Base-by-base conservation (phyloP, 1,140 invertebrate species). In the Micrasema longulum region DNA sequence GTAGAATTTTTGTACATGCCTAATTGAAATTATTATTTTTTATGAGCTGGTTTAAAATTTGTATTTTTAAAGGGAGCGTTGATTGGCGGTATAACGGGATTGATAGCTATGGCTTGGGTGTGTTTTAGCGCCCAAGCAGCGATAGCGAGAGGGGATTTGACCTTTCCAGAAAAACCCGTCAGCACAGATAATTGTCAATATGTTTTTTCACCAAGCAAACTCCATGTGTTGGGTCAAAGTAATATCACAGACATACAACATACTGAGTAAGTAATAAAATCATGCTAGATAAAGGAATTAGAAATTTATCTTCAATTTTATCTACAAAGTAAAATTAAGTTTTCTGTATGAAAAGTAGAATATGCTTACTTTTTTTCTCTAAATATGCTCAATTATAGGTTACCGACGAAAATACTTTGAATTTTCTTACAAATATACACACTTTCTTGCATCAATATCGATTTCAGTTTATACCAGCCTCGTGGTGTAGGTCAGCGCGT, bases 31-130 rank as follows among this genome's bases (percentile, higher is more conserved):
- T 31, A 31, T 2, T n/a, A 31, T 31, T 31, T 31, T 31, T 2
- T 31, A 52, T 23, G 48, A 9, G 5, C 11, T 23, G 23, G 23
- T 52, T 52, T 26, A 23, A 2, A 26, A 52, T 23, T 23, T 0
- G 4, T 57, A 6, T 14, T 67, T 87, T 31, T 31, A 84, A 76
- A 95, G 93, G 95, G 95, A 35, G 95, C 94, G 0, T 81, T 93
- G 4, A 83, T 87, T 35, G 95, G 95, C n/a, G 89, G 93, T 11
- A 71, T 93, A 1, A 82, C 85, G 9, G 90, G 93, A 16, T 81
- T 97, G 6, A 77, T 86, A 14, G 88, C 94, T 36, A 91, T 95
- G 82, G 89, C 91, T 69, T 97, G 94, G 94, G 86, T 97, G 36
- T 93, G 91, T 38, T 83, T 95, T 16, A 91, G 92, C 10, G 90